These are phyloP conservation scores for Ditylenchus weischeri DNA, from an alignment of 2,888 invertebrate genomes.

Conservation along the genomic window DNA sequence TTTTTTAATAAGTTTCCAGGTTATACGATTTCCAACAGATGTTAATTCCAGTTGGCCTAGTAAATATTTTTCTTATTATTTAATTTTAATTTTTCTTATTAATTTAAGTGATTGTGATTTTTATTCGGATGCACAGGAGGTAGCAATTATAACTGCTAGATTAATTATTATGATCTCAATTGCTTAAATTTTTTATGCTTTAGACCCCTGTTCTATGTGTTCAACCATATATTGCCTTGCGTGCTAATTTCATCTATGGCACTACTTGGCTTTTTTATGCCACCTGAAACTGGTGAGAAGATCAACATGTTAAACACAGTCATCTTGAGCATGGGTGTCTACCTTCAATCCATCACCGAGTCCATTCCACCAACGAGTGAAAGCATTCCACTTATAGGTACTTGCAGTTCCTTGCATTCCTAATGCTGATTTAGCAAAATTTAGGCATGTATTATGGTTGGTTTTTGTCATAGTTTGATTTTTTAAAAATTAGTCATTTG, in stretches of 20 bases:
- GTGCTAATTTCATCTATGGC: slow-evolving; percentile 65
- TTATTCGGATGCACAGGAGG: slow-evolving; percentile 61
- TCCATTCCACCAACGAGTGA: slow-evolving; percentile 67
- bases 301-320: slow-evolving; percentile 63
- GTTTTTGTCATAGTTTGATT: too few relatives aligned
- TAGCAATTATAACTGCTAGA: not conserved
- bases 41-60: slow-evolving; percentile 61
- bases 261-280: slow-evolving; percentile 66
- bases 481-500: too few relatives aligned
- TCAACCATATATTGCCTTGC: slow-evolving; percentile 64
- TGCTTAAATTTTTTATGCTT: too few relatives aligned
- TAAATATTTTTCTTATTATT: not conserved
- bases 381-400: slow-evolving; percentile 64
- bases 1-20: slow-evolving; percentile 12
- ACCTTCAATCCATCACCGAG: slow-evolving; percentile 64
- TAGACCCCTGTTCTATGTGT: slow-evolving; percentile 65
- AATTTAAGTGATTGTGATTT: slow-evolving; percentile 20
- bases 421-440: not conserved
- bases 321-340: slow-evolving; percentile 63
- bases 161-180: too few relatives aligned
- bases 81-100: not conserved
- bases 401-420: too few relatives aligned
- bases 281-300: slow-evolving; percentile 65
- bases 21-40: slow-evolving; percentile 48
- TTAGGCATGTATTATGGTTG: slow-evolving; percentile 6